phyloP scores from a whole-genome alignment of 2,888 invertebrate genomes.

The Mylabris sibirica region DNA sequence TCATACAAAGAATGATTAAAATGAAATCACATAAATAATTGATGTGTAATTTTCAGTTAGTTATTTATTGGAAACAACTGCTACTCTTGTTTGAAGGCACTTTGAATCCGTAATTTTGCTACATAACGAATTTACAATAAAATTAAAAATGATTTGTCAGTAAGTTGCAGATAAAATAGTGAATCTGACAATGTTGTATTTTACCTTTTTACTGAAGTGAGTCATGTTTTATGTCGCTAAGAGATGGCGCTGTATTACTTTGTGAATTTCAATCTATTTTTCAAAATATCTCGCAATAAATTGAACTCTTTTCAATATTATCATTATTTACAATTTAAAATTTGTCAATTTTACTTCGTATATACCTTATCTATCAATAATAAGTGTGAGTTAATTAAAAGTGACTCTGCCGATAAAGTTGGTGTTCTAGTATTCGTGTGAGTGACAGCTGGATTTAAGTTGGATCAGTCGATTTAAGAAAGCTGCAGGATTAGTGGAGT shows the following conservation, averaged over 20 bases:
- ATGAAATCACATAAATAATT: no score
- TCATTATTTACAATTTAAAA: background rate
- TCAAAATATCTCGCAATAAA: background rate
- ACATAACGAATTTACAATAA: no score
- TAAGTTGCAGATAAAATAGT: no score
- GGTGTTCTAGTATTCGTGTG: background rate
- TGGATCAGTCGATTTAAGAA: background rate
- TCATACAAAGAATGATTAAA: no score
- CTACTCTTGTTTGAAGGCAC: no score
- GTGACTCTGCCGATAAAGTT: background rate
- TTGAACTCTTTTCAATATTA: background rate
- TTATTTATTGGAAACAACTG: no score
- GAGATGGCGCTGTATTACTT: background rate
- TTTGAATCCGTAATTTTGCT: no score
- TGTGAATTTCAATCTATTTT: background rate
- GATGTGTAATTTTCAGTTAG: no score
- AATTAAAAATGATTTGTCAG: no score
- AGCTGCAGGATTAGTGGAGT: constrained; percentile 16
- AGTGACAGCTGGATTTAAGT: background rate
- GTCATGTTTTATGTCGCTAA: background rate
- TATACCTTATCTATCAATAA: background rate
- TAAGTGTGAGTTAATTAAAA: background rate
- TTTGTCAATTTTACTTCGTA: background rate
- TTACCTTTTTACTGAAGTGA: no score
- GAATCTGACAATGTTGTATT: no score